Evolutionary conservation across 2,888 invertebrate species (phyloP).

Genomic region (Dryobotodes eremita): DNA sequence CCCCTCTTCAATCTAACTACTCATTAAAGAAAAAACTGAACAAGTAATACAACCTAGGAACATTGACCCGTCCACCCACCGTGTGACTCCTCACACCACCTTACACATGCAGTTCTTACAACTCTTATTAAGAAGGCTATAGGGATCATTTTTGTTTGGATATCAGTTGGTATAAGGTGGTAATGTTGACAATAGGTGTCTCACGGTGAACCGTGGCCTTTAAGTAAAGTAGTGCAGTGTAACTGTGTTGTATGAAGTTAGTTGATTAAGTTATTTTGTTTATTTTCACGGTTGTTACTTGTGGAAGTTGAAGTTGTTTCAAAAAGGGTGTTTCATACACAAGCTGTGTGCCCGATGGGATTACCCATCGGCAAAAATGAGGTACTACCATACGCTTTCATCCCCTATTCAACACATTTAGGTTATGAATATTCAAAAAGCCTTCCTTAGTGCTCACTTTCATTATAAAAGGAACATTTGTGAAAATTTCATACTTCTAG

Average conservation of each 20-base stretch:
- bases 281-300: conserved; percentile 45
- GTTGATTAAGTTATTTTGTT: conserved; percentile 59
- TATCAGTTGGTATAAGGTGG: conserved; percentile 53
- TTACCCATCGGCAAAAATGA: not conserved
- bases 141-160: conserved; percentile 51
- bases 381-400: too few species aligned
- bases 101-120: conserved; percentile 13
- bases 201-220: conserved; percentile 78
- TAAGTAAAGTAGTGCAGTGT: conserved; percentile 86
- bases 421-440: too few species aligned
- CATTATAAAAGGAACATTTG: not conserved
- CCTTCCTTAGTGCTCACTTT: too few species aligned
- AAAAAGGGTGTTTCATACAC: not conserved
- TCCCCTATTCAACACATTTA: too few species aligned
- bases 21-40: conserved; percentile 43
- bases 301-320: not conserved
- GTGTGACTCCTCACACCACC: conserved; percentile 52
- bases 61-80: conserved; percentile 60
- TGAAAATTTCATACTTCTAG: not conserved
- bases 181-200: conserved; percentile 82
- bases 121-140: not conserved
- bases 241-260: conserved; percentile 59
- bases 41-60: conserved; percentile 36
- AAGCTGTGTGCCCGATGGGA: not conserved
- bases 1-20: conserved; percentile 40